Evolutionary conservation across 2,888 invertebrate species (phyloP), one percentile per base, ranked within the genome.

Genomic region (Drosophila yooni): DNA sequence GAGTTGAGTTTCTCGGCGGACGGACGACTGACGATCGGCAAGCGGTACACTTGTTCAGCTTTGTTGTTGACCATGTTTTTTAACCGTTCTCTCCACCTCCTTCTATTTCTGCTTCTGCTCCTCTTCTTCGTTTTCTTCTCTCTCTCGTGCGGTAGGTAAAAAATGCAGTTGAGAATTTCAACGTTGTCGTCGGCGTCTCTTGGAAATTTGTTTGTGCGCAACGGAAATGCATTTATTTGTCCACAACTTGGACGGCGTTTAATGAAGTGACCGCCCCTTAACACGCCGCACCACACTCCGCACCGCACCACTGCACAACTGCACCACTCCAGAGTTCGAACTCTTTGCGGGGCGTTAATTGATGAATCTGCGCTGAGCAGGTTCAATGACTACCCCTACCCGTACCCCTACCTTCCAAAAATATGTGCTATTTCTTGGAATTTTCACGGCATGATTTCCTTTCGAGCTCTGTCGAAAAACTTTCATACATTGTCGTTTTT

Each of bases 31-130:
- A 79, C 91, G 88, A 88, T 91, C 88, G 89, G 91, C 88, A 88
- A 91, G 90, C 91, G 91, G 88, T 91, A 90, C 88, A 91, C 88
- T 91, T 88, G 88, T 88, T 90, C 88, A 76, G 76, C 89, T 91
- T 83, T 91, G 89, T 82, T 86, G 82, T 79, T 89, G 91, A 84
- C 89, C 79, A 81, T 89, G 89, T 82, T 91, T 81, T 78, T 72
- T 73, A 82, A 81, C 86, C 76, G 78, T 89, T 79, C 80, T 67
- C 61, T 31, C 46, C 27, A 33, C 53, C 36, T 50, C 46, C 56
- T 27, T 25, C 38, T 51, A 38, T 34, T 13, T 61, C n/a, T 13
- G 29, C 18, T 33, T 58, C 36, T 48, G 53, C 25, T 46, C 29
- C 34, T 54, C 56, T 58, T 58, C 38, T 7, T 34, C 11, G 25